Evolutionary conservation across 2,113 vertebrate species (phyloP), one percentile per base, ranked within the genome.

Genomic region (Gambusia affinis): DNA sequence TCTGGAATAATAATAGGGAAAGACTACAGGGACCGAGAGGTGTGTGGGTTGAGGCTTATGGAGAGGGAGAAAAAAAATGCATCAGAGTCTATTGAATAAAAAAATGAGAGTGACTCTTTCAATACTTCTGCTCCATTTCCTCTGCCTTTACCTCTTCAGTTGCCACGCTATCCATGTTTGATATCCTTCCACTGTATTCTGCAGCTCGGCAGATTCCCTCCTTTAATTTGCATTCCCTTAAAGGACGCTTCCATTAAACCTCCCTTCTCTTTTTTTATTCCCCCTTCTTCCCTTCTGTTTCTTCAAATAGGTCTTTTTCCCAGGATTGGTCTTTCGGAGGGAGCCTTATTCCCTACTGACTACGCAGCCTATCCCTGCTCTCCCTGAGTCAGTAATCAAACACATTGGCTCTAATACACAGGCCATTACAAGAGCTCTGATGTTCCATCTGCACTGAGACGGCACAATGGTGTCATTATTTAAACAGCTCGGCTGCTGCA

Each of bases 381-480:
- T 89, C 83, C 87, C 87, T 73, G 86, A 92, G 88, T 91, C 89
- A 90, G 91, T 94, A 94, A 94, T 94, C 94, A 94, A 93, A 93
- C 87, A 83, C 91, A 92, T 90, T 92, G 87, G 78, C 87, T 80
- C 90, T 94, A 91, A 91, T 90, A 92, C 88, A 89, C 87, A 89
- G 88, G 83, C 90, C 89, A 94, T 94, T 93, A 94, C 88, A 89
- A 84, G 81, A 79, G 90, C 88, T 87, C 86, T 91, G 88, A 92
- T 92, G 92, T 91, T 92, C 92, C 90, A 89, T 90, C 91, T 90
- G 90, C 91, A 90, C 90, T 88, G 78, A 84, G 86, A 75, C 88
- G 78, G 91, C 91, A 90, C 91, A 89, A 90, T 90, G 91, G 92
- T 89, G 89, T 90, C 92, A 92, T 94, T 93, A 93, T 90, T 86